phyloP scores from a whole-genome alignment of 2,797 vertebrate genomes.

The Pseudomugil tenellus region DNA sequence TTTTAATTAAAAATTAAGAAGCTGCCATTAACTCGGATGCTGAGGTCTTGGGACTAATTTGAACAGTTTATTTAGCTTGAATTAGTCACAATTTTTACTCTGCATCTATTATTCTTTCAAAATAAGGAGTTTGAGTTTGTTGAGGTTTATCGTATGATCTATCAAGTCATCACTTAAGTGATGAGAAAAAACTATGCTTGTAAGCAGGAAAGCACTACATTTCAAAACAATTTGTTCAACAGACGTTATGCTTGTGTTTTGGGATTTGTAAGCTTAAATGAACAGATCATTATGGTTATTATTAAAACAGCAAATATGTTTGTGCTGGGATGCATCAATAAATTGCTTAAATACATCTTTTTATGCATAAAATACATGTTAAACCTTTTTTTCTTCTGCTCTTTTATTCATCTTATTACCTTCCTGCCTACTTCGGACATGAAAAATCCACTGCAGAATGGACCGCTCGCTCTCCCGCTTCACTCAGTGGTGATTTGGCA shows the following conservation, averaged over 20 bases:
- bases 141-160: neutral
- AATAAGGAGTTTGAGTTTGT: neutral
- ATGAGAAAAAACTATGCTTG: neutral
- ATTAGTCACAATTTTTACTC: too few species aligned
- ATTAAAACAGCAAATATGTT: neutral
- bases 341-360: neutral
- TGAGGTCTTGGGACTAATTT: too few species aligned
- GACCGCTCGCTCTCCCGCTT: conserved; percentile 11
- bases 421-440: conserved; percentile 4
- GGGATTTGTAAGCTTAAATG: neutral
- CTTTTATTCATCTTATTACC: conserved; percentile 14
- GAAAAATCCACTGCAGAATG: conserved; percentile 8
- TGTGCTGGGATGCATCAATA: neutral
- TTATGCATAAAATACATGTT: conserved; percentile 5
- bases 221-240: neutral
- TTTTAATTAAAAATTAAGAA: too few species aligned
- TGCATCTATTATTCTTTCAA: neutral
- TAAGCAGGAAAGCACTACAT: neutral
- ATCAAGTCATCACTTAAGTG: neutral
- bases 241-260: neutral
- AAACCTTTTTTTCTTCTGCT: neutral
- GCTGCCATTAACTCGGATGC: too few species aligned
- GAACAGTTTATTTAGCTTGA: too few species aligned
- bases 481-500: conserved; percentile 25
- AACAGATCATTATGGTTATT: neutral